Percentiles rank a stretch among this genome's conserved stretches.
Evolutionary conservation across 2,113 vertebrate species (phyloP).

Genomic region (Hirundichthys speculiger): DNA sequence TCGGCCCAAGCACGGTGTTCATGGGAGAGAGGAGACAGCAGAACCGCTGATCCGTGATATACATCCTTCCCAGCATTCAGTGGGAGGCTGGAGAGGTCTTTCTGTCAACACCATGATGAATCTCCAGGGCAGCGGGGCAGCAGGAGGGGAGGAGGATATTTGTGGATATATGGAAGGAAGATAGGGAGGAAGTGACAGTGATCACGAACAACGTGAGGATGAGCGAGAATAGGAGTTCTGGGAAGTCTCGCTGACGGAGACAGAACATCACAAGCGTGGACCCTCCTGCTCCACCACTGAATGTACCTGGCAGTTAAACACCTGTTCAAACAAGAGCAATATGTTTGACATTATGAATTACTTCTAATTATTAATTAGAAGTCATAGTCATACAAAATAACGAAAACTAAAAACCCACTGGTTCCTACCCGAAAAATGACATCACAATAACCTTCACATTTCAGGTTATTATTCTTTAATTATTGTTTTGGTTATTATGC

Average conservation of each 20-base stretch:
- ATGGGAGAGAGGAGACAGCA: slow-evolving; percentile 52
- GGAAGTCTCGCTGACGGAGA: slow-evolving; percentile 32
- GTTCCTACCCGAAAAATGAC: no score
- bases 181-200: slow-evolving; percentile 63
- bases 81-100: slow-evolving; percentile 72
- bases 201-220: slow-evolving; percentile 66
- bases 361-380: no score
- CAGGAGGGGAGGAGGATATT: slow-evolving; percentile 33
- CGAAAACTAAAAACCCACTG: no score
- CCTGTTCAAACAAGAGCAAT: no score
- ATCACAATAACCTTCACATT: no score
- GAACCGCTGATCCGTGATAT: slow-evolving; percentile 71
- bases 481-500: no score
- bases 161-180: slow-evolving; percentile 38
- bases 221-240: slow-evolving; percentile 34
- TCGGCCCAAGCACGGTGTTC: slow-evolving; percentile 26
- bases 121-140: slow-evolving; percentile 56
- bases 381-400: no score
- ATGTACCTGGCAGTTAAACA: background rate
- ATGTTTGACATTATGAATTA: no score
- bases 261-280: slow-evolving; percentile 32
- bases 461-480: no score
- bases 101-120: slow-evolving; percentile 74
- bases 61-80: slow-evolving; percentile 62
- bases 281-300: slow-evolving; percentile 7